phyloP scores from a whole-genome alignment of 1,140 invertebrate species.

The Drosophila kanapiae region DNA sequence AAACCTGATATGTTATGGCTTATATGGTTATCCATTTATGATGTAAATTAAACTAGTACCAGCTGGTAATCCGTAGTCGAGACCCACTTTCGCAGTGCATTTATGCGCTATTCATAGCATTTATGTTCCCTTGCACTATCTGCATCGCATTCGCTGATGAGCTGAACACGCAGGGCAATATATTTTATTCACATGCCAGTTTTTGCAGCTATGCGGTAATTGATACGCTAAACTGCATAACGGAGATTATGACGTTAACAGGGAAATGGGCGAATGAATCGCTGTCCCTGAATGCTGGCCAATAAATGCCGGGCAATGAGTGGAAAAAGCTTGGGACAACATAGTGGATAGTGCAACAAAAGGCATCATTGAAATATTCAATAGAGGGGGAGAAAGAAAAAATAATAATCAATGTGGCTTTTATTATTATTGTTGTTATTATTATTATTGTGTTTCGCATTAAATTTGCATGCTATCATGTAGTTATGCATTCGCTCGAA shows the following conservation, averaged over 20 bases:
- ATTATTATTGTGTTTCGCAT: slow-evolving; percentile 39
- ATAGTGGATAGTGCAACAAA: slow-evolving; percentile 26
- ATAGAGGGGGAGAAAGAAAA: slow-evolving; percentile 4
- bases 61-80: slow-evolving; percentile 25
- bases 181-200: slow-evolving; percentile 66
- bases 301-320: slow-evolving; percentile 28
- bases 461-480: slow-evolving; percentile 59
- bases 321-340: neutral
- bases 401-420: neutral
- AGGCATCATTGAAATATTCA: slow-evolving; percentile 54
- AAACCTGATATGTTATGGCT: neutral
- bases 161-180: slow-evolving; percentile 27
- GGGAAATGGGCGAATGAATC: slow-evolving; percentile 67
- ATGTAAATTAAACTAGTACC: neutral
- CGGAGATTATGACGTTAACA: slow-evolving; percentile 77
- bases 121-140: slow-evolving; percentile 15
- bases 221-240: slow-evolving; percentile 83
- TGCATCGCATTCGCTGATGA: slow-evolving; percentile 28
- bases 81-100: slow-evolving; percentile 10
- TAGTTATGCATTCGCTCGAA: slow-evolving; percentile 48
- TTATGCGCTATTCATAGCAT: slow-evolving; percentile 6
- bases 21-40: slow-evolving; percentile 1
- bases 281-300: slow-evolving; percentile 24
- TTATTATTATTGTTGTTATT: slow-evolving; percentile 27
- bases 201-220: slow-evolving; percentile 70